Evolutionary conservation across 2,113 vertebrate species (phyloP), one percentile per base, ranked within the genome.

Genomic region (Artemisiospiza belli): DNA sequence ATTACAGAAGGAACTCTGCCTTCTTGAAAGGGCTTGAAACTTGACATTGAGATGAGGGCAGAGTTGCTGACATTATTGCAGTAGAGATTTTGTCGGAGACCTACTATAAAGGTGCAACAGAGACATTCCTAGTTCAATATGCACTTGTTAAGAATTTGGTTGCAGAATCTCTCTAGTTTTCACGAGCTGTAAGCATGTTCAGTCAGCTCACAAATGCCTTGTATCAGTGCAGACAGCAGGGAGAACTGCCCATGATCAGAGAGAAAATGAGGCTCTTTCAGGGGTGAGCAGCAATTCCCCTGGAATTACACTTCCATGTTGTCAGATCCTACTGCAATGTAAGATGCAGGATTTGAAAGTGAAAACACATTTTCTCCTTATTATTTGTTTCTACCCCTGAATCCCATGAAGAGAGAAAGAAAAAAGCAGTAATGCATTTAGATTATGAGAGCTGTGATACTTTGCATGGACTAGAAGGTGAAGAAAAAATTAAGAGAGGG

Each of bases 161-260:
- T n/a, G 27, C 39, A 89, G 78, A 93, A 59, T 11, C 23, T 62
- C 37, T 64, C 10, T 27, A 59, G 17, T n/a, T 68, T 72, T 78
- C 37, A 23, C 3, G 17, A 2, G 0, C n/a, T 47, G 13, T 24
- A 18, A 72, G 30, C 14, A 18, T 18, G 6, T 15, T 35, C 11
- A 44, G 12, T 61, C 61, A 47, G 43, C 27, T 89, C 80, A 70
- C 35, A 52, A 64, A 41, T 31, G 7, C 25, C 21, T 25, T 21
- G 2, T 37, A 7, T 44, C 21, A 11, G 11, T 35, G 27, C 18
- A 70, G 47, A 27, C 4, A 31, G 63, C 59, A 51, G 24, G 31
- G 21, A 52, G 33, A 69, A 15, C 14, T 6, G 13, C 8, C 15
- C 5, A 11, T 0, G 1, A 51, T 74, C 47, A 47, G 20, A 86